phyloP scores from a whole-genome alignment of 2,888 invertebrate species.

The Tinea semifulvella region DNA sequence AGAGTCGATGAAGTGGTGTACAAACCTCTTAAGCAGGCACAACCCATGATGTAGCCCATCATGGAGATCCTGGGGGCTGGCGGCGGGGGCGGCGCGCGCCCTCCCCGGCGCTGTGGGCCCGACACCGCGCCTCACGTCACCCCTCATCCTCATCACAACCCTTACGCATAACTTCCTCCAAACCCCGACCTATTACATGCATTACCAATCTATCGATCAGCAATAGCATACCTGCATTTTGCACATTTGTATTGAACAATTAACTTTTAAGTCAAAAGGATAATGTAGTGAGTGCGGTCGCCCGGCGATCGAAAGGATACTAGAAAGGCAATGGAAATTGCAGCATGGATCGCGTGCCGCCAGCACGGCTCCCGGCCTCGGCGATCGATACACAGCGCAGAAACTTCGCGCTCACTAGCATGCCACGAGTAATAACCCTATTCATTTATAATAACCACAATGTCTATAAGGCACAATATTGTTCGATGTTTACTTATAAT shows the following conservation, averaged over 20 bases:
- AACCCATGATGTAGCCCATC: slow-evolving; percentile 96
- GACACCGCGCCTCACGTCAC: slow-evolving; percentile 44
- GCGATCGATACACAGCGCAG: slow-evolving; percentile 58
- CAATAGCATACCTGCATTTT: too few relatives aligned
- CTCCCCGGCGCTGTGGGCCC: slow-evolving; percentile 51
- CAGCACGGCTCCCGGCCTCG: slow-evolving; percentile 21
- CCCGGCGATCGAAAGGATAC: slow-evolving; percentile 5
- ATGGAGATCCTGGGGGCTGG: slow-evolving; percentile 65
- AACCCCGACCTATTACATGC: too few relatives aligned
- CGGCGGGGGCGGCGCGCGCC: slow-evolving; percentile 32
- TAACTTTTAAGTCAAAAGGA: neutral
- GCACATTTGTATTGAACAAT: too few relatives aligned
- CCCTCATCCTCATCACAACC: slow-evolving; percentile 20
- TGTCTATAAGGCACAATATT: neutral
- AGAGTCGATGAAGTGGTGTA: too few relatives aligned
- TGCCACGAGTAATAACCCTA: slow-evolving; percentile 27
- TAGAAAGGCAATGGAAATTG: slow-evolving; percentile 7
- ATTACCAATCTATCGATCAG: too few relatives aligned
- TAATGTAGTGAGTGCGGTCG: neutral
- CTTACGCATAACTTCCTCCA: slow-evolving; percentile 5
- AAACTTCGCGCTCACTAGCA: slow-evolving; percentile 45
- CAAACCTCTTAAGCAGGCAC: slow-evolving; percentile 86
- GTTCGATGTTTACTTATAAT: too few relatives aligned
- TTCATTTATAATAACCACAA: slow-evolving; percentile 2
- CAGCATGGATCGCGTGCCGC: slow-evolving; percentile 41